A percentile compares a stretch with the other conserved stretches of the same genome.
Evolutionary conservation across 2,797 vertebrate species (phyloP).

Genomic region (Mus caroli): DNA sequence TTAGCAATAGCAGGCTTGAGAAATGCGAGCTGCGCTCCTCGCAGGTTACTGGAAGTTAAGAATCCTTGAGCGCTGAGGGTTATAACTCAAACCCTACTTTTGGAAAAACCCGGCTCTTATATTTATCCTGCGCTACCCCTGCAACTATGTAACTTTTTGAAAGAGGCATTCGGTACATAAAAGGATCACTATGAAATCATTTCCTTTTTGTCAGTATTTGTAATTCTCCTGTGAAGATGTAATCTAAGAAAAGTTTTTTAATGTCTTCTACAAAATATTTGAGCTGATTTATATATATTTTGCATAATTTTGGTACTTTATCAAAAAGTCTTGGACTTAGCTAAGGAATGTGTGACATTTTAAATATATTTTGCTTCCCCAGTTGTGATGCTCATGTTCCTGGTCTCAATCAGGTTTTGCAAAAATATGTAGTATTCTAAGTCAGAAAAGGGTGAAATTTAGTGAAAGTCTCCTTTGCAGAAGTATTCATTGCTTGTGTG

Average conservation of each 20-base stretch:
- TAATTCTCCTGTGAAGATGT: constrained; percentile 57
- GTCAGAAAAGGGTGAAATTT: constrained; percentile 1
- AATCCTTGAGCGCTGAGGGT: constrained; percentile 10
- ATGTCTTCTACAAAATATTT: constrained; percentile 49
- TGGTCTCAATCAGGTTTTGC: constrained; percentile 23
- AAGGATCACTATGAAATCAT: constrained; percentile 65
- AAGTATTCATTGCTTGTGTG: constrained; percentile 33
- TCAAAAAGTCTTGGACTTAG: constrained; percentile 27
- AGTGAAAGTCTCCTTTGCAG: constrained; percentile 46
- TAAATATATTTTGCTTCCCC: constrained; percentile 43
- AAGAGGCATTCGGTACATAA: constrained; percentile 55
- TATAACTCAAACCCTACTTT: constrained; percentile 4
- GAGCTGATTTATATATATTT: constrained; percentile 49
- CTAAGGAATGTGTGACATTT: constrained; percentile 50
- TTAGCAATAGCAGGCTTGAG: not conserved
- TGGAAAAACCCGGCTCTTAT: constrained; percentile 39
- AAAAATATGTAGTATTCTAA: constrained; percentile 56
- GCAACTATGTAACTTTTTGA: constrained; percentile 74
- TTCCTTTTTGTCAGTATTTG: constrained; percentile 73
- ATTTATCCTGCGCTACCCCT: constrained; percentile 47
- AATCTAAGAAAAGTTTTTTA: constrained; percentile 65
- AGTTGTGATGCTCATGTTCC: constrained; percentile 28
- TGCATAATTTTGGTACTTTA: constrained; percentile 23
- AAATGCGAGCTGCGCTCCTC: not conserved
- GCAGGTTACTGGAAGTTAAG: constrained; percentile 13